phyloP scores from a whole-genome alignment of 1,140 invertebrate genomes.

The Platorchestia sp. region DNA sequence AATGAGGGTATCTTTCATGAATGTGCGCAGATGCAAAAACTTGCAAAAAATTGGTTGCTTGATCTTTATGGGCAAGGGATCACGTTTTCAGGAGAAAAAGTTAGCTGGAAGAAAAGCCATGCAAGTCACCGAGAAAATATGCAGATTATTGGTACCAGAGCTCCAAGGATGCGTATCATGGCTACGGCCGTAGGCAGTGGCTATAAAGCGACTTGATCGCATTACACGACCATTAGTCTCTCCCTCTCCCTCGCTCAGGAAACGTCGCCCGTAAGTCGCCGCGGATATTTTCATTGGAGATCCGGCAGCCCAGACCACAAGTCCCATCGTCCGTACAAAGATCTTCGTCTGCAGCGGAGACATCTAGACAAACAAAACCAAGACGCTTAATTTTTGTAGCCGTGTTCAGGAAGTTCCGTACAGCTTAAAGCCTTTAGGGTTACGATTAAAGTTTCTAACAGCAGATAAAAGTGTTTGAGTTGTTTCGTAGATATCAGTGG shows the following conservation, averaged over 20 bases:
- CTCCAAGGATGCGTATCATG: neutral
- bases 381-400: neutral
- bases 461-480: neutral
- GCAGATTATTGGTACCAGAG: neutral
- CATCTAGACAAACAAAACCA: neutral
- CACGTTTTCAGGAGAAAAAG: neutral
- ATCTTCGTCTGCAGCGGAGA: neutral
- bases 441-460: neutral
- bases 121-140: neutral
- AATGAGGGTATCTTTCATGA: too few species aligned
- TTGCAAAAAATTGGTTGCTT: too few species aligned
- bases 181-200: neutral
- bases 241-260: conserved; percentile 30
- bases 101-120: neutral
- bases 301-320: conserved; percentile 6
- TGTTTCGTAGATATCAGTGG: too few species aligned
- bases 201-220: conserved; percentile 1
- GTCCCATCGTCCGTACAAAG: neutral
- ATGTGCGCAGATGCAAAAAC: too few species aligned
- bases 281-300: conserved; percentile 19
- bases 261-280: conserved; percentile 12
- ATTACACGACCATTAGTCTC: conserved; percentile 34
- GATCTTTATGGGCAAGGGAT: neutral
- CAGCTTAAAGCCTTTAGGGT: neutral
- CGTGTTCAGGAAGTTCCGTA: neutral